Conservation (phyloP, 64 coral and sea anemone genomes). For the Stichodactyla helianthus region DNA sequence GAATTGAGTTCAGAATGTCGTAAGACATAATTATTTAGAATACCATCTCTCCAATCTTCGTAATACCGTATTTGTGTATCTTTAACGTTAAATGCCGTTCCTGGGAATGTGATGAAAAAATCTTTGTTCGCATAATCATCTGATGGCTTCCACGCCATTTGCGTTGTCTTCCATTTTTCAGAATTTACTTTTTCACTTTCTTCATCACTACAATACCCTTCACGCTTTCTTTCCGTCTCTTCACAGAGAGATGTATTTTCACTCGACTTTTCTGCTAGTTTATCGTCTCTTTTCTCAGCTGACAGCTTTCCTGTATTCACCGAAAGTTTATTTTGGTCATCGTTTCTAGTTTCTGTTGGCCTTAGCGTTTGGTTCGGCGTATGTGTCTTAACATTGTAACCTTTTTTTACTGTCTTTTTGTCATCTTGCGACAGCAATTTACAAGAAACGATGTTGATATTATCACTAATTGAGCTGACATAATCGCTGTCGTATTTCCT, state of each 20-base stretch:
- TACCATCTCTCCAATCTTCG: constrained; percentile 6
- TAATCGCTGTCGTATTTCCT: neutral
- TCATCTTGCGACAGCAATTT: neutral
- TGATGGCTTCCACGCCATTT: neutral
- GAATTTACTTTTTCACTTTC: neutral
- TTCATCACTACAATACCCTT: neutral
- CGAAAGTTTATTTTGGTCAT: too few relatives aligned
- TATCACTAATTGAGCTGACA: too few relatives aligned
- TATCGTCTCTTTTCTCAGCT: too few relatives aligned
- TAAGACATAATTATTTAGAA: neutral
- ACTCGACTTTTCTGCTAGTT: neutral
- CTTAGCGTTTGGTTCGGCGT: too few relatives aligned
- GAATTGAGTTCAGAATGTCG: neutral
- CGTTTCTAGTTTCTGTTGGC: too few relatives aligned
- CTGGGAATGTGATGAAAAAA: constrained; percentile 12
- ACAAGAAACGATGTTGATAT: neutral
- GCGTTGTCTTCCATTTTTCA: neutral
- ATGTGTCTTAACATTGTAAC: too few relatives aligned
- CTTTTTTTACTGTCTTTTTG: neutral
- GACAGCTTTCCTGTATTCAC: too few relatives aligned
- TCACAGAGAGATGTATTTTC: neutral
- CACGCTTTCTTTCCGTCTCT: neutral
- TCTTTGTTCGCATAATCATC: neutral
- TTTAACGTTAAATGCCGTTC: neutral
- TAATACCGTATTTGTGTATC: neutral